phyloP scores from a whole-genome alignment of 2,797 vertebrate genomes.

The Tiaroga cobitis region DNA sequence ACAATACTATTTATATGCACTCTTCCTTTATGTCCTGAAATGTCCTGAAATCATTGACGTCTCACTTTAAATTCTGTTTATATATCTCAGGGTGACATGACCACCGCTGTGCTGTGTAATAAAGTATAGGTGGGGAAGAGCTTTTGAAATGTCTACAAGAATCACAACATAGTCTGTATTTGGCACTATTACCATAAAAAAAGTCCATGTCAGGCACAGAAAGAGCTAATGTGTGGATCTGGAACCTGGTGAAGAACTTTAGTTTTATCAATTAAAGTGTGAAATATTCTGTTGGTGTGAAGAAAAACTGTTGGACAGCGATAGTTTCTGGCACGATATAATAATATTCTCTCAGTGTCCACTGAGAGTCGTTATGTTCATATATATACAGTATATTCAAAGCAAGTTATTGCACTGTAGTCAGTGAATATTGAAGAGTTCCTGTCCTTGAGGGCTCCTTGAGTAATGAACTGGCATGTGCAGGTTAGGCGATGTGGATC shows the following conservation, averaged over 20 bases:
- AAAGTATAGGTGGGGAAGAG: neutral
- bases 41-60: neutral
- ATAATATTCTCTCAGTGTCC: neutral
- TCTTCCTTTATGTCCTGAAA: constrained; percentile 8
- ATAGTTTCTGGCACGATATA: neutral
- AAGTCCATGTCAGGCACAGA: neutral
- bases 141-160: neutral
- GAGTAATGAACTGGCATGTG: constrained; percentile 16
- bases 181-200: neutral
- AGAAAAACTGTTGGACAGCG: neutral
- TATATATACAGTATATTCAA: constrained; percentile 15
- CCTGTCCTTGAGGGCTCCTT: constrained; percentile 8
- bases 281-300: constrained; percentile 6
- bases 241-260: neutral
- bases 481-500: neutral
- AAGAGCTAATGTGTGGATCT: neutral
- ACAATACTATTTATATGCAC: constrained; percentile 17
- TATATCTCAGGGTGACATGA: neutral
- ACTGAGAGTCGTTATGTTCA: constrained; percentile 11
- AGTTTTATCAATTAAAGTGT: neutral
- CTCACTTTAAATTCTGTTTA: neutral
- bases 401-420: constrained; percentile 13
- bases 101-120: constrained; percentile 1
- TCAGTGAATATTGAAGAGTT: constrained; percentile 7
- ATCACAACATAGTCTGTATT: constrained; percentile 5